phyloP scores from a whole-genome alignment of 2,113 vertebrate genomes.

The Meles meles region DNA sequence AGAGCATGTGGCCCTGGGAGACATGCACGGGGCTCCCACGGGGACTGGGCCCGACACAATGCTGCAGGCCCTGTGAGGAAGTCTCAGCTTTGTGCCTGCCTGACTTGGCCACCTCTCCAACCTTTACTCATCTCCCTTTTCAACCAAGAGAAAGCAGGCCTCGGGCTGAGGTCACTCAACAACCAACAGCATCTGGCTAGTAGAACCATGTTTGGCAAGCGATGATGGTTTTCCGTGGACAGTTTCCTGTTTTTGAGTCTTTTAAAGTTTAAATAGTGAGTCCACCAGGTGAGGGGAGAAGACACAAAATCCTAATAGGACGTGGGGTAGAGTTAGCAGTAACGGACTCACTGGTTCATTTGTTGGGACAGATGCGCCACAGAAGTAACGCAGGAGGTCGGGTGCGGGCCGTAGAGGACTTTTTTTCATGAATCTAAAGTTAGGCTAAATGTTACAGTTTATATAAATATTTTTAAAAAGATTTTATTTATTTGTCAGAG shows the following conservation, averaged over 20 bases:
- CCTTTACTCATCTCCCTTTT: not conserved
- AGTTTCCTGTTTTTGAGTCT: not conserved
- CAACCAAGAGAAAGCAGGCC: not conserved
- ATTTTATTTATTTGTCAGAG: not conserved
- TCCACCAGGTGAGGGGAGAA: not conserved
- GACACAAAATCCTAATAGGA: not conserved
- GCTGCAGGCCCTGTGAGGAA: not conserved
- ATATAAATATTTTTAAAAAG: not conserved
- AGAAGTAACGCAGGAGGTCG: not conserved
- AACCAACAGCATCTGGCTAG: not conserved
- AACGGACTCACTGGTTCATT: not conserved
- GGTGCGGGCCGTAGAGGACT: rapidly evolving
- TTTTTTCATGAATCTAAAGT: not conserved
- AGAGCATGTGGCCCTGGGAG: not conserved
- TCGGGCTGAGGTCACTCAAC: rapidly evolving
- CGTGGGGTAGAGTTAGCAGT: not conserved
- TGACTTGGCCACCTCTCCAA: not conserved
- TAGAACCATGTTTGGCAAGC: not conserved
- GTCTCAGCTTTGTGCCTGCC: not conserved
- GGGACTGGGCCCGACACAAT: too few relatives aligned
- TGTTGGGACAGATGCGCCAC: not conserved
- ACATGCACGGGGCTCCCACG: rapidly evolving
- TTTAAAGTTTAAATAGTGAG: not conserved
- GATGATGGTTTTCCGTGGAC: not conserved
- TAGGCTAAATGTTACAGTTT: not conserved